Evolutionary conservation across 2,888 invertebrate species (phyloP).

Genomic region (Cylindroiulus punctatus): DNA sequence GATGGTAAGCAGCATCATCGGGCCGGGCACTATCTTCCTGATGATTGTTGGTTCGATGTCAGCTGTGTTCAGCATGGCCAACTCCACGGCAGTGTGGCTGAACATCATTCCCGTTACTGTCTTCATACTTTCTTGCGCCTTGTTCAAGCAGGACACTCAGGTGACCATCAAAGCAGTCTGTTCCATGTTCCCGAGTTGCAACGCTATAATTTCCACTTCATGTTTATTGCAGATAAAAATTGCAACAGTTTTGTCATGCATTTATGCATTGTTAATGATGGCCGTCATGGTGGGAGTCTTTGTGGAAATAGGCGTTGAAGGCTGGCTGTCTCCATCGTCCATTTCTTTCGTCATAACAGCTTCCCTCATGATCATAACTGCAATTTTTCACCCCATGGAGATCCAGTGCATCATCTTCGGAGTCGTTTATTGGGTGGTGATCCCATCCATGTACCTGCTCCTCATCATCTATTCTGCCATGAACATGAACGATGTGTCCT

Average conservation of each 20-base stretch:
- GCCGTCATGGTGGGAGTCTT: constrained; percentile 63
- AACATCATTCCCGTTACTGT: constrained; percentile 76
- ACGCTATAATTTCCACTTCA: no score
- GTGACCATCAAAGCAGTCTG: constrained; percentile 65
- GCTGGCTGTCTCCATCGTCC: constrained; percentile 74
- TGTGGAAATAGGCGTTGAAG: constrained; percentile 61
- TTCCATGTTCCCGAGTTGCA: no score
- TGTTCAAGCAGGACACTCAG: constrained; percentile 76
- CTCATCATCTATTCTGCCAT: constrained; percentile 91
- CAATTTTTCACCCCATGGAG: constrained; percentile 82
- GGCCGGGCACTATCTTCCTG: constrained; percentile 83
- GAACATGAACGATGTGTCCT: constrained; percentile 91
- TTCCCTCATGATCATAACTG: constrained; percentile 70
- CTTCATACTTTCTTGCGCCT: constrained; percentile 76
- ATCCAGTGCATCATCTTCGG: constrained; percentile 78
- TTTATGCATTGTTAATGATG: constrained; percentile 66
- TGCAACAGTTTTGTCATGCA: constrained; percentile 55
- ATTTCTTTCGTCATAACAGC: constrained; percentile 83
- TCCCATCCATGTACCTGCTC: constrained; percentile 94
- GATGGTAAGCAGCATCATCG: constrained; percentile 80
- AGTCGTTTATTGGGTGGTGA: constrained; percentile 86
- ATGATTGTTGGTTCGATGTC: constrained; percentile 86
- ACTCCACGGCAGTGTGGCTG: constrained; percentile 61
- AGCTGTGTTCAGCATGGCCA: constrained; percentile 72
- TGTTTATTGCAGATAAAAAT: constrained; percentile 44